Evolutionary conservation across 2,888 invertebrate species (phyloP).

Genomic region (Ophonus ardosiacus): DNA sequence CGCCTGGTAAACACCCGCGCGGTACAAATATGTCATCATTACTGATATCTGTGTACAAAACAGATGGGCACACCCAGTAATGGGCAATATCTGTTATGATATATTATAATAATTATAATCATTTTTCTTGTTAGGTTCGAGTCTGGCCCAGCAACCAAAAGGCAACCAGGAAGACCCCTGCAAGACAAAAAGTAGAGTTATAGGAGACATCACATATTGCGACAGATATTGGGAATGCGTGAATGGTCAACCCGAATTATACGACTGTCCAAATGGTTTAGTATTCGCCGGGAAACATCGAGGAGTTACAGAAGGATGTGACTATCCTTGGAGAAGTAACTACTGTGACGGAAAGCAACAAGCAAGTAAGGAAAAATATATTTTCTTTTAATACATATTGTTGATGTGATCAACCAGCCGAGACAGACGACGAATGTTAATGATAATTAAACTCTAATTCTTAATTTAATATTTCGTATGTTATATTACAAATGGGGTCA

Average conservation of each 20-base stretch:
- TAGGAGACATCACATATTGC: conserved; percentile 89
- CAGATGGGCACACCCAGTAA: too few species aligned
- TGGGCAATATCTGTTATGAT: too few species aligned
- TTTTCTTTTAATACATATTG: background rate
- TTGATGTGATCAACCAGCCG: background rate
- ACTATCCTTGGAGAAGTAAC: conserved; percentile 93
- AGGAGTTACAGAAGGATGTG: conserved; percentile 92
- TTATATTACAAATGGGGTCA: too few species aligned
- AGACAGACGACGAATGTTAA: too few species aligned
- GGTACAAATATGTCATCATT: too few species aligned
- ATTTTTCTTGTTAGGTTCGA: conserved; percentile 18
- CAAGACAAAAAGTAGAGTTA: conserved; percentile 86
- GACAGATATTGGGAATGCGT: conserved; percentile 93
- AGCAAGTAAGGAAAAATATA: conserved; percentile 81
- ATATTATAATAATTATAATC: background rate
- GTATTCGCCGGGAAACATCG: conserved; percentile 93
- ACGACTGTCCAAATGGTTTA: conserved; percentile 93
- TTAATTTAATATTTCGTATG: too few species aligned
- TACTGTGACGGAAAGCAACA: conserved; percentile 91
- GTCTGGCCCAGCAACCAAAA: conserved; percentile 39
- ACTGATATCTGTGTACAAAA: too few species aligned
- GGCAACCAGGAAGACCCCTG: conserved; percentile 86
- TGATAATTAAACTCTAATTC: too few species aligned
- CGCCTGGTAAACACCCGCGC: too few species aligned
- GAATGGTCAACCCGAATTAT: conserved; percentile 87